Evolutionary conservation across 2,888 invertebrate genomes (phyloP).

Genomic region (Acronicta aceris): DNA sequence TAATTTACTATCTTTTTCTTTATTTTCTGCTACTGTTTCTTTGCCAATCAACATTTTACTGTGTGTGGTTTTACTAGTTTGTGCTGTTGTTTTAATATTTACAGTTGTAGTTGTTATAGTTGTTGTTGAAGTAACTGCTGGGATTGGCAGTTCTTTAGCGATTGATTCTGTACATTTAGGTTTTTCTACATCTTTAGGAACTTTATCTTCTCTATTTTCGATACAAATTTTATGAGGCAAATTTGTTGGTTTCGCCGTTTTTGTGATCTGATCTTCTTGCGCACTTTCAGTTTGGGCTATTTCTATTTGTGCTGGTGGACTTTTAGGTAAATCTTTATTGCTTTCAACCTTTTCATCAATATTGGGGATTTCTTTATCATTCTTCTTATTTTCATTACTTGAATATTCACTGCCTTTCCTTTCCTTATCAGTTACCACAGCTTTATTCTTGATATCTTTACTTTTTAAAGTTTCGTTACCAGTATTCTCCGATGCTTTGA

Average conservation of each 20-base stretch:
- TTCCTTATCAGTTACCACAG: conserved; percentile 20
- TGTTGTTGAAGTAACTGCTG: conserved; percentile 23
- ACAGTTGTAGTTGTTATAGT: conserved; percentile 38
- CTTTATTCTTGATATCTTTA: conserved; percentile 25
- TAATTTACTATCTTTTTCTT: conserved; percentile 79
- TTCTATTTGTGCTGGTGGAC: conserved; percentile 7
- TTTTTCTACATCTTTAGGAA: conserved; percentile 32
- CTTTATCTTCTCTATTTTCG: conserved; percentile 37
- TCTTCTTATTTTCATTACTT: conserved; percentile 18
- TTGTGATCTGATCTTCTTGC: conserved; percentile 35
- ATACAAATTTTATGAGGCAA: conserved; percentile 37
- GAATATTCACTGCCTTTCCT: conserved; percentile 17
- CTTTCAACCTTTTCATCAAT: conserved; percentile 16
- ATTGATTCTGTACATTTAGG: conserved; percentile 29
- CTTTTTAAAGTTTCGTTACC: conserved; percentile 39
- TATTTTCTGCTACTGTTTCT: conserved; percentile 60
- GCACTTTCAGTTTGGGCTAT: conserved; percentile 5
- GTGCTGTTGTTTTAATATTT: conserved; percentile 43
- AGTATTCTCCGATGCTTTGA: conserved; percentile 45
- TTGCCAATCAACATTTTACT: conserved; percentile 60
- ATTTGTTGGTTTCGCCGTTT: conserved; percentile 30
- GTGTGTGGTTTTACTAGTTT: conserved; percentile 50
- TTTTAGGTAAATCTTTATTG: conserved; percentile 11
- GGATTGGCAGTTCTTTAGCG: conserved; percentile 21
- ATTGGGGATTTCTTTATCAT: conserved; percentile 13